Percentiles rank a stretch among this genome's conserved stretches.
Conservation (phyloP, 2,113 vertebrate species). For the Oophaga pumilio region DNA sequence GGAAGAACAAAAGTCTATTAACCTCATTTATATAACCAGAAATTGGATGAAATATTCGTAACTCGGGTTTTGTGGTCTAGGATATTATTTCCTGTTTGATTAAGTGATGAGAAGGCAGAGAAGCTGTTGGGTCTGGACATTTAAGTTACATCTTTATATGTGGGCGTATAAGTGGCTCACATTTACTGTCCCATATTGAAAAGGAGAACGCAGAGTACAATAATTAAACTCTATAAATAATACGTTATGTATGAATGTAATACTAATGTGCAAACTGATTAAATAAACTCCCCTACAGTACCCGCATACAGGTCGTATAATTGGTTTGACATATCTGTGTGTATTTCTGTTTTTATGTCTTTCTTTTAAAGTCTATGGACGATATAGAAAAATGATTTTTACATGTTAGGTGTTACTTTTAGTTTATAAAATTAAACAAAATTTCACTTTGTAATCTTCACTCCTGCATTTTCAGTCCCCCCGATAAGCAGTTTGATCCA, state of each 20-base stretch:
- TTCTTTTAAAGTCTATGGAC: too few relatives aligned
- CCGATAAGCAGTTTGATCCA: too few relatives aligned
- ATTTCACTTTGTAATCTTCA: too few relatives aligned
- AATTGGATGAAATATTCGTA: neutral
- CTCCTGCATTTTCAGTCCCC: too few relatives aligned
- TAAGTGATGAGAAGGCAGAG: neutral
- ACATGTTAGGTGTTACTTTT: too few relatives aligned
- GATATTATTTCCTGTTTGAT: constrained; percentile 16
- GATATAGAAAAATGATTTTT: too few relatives aligned
- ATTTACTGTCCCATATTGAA: neutral
- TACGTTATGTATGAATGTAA: neutral
- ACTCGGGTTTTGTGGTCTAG: constrained; percentile 15
- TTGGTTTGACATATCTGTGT: neutral
- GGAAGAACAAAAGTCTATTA: neutral
- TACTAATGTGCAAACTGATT: neutral
- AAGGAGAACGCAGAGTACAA: neutral
- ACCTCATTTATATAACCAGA: neutral
- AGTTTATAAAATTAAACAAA: too few relatives aligned
- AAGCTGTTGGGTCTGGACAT: neutral
- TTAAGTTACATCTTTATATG: neutral
- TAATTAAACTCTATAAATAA: neutral
- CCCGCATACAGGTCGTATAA: neutral
- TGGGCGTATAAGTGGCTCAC: neutral
- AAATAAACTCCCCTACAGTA: neutral
- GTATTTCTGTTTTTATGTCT: too few relatives aligned